Evolutionary conservation across 64 coral and sea anemone genomes (phyloP), one percentile per base, ranked within the genome.

Genomic region (Anthopleura sola): DNA sequence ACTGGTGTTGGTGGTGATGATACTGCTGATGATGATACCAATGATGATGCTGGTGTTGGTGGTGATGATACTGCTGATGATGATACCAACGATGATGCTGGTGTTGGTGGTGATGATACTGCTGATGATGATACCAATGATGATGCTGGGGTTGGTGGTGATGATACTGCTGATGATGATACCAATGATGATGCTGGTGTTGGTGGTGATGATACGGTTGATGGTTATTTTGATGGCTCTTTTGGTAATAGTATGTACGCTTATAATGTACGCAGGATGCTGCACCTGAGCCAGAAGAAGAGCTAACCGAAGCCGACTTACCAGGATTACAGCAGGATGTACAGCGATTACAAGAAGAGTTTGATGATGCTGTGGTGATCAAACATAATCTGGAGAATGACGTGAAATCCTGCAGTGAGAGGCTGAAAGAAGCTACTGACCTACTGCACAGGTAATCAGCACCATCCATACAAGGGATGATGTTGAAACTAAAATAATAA

Each of bases 301-400:
- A 94, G n/a, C 13, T 99, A n/a, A 99, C 97, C 8, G 97, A 94
- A n/a, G 81, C 90, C n/a, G 97, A 99, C 33, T 85, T 99, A 3
- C 97, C 92, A 40, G 87, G 56, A 21, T 68, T 99, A 0, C 83
- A 95, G 55, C 84, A 92, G 53, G 93, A 89, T 62, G 89, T 99
- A 0, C n/a, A 37, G 11, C 91, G 57, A 57, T 80, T 99, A 3
- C 97, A 99, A 77, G 80, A 88, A 51, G 87, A 99, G 50, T 99
- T 92, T 66, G 97, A 99, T 40, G 84, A 99, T 5, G 92, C 90
- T 60, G 90, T 99, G 20, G 87, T 99, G 31, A 79, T 90, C 2
- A 99, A 99, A 92, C 87, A 99, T 89, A 91, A 99, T 85, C 81
- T 99, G 26, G 74, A 55, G 5, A 91, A 95, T 37, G 97, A 99